Percentiles rank a stretch among this genome's conserved stretches.
phyloP scores from a whole-genome alignment of 2,113 vertebrate species.

The Himantopus leucocephalus region DNA sequence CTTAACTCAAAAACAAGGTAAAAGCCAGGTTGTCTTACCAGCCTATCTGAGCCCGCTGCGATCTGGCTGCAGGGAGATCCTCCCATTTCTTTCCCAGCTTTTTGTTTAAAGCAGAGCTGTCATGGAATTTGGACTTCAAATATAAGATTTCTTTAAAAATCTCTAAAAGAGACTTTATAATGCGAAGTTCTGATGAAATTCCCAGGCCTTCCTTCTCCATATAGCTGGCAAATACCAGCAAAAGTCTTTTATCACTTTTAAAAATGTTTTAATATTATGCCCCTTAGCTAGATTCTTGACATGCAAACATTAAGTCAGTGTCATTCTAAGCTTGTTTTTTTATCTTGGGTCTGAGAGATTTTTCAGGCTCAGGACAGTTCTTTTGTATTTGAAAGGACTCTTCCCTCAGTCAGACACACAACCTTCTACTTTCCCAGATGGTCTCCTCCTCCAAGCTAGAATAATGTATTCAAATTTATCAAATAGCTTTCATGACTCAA shows the following conservation, averaged over 20 bases:
- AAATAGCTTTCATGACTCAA: constrained; percentile 53
- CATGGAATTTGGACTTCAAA: not conserved
- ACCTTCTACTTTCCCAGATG: constrained; percentile 36
- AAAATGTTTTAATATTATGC: not conserved
- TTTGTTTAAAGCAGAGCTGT: not conserved
- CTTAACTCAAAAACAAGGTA: not conserved
- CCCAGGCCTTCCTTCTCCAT: not conserved
- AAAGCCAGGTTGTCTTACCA: not conserved
- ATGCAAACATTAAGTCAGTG: not conserved
- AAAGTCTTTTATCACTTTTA: not conserved
- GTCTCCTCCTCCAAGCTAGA: constrained; percentile 47
- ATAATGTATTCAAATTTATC: constrained; percentile 60
- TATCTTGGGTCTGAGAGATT: not conserved
- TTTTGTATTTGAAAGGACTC: constrained; percentile 16
- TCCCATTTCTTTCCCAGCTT: not conserved
- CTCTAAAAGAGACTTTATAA: not conserved
- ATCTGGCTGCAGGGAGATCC: not conserved
- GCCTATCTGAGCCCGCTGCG: not conserved
- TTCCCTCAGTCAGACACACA: not conserved
- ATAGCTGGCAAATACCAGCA: not conserved
- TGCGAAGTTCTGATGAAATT: not conserved
- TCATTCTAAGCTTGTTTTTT: not conserved
- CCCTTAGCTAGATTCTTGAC: not conserved
- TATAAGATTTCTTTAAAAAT: not conserved
- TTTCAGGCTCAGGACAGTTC: constrained; percentile 13